Conservation (phyloP, 2,797 vertebrate species). For the Hippocampus kuda region DNA sequence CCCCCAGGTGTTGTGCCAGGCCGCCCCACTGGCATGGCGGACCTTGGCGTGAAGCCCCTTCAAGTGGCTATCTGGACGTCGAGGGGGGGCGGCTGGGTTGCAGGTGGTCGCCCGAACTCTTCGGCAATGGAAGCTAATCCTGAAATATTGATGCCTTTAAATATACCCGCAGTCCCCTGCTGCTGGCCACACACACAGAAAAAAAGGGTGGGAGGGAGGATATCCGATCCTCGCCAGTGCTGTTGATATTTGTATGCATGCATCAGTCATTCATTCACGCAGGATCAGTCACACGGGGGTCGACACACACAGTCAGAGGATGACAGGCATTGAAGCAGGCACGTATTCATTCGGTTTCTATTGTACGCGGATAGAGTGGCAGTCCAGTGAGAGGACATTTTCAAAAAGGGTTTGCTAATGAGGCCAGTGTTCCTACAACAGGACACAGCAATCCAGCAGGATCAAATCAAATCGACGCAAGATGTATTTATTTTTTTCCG, state of each 20-base stretch:
- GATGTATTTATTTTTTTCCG: neutral
- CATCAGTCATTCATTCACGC: slow-evolving; percentile 34
- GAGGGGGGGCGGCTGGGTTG: slow-evolving; percentile 45
- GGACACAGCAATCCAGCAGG: slow-evolving; percentile 63
- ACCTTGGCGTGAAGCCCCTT: slow-evolving; percentile 43
- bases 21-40: slow-evolving; percentile 49
- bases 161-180: slow-evolving; percentile 42
- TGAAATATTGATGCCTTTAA: slow-evolving; percentile 65
- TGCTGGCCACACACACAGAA: slow-evolving; percentile 31
- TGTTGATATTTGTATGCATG: slow-evolving; percentile 20
- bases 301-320: slow-evolving; percentile 38
- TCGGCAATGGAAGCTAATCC: slow-evolving; percentile 58
- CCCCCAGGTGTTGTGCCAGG: slow-evolving; percentile 71
- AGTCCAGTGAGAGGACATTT: slow-evolving; percentile 56
- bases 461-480: slow-evolving; percentile 57
- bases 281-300: slow-evolving; percentile 4
- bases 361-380: slow-evolving; percentile 65
- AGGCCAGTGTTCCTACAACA: slow-evolving; percentile 65
- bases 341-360: slow-evolving; percentile 65
- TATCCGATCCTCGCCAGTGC: slow-evolving; percentile 54
- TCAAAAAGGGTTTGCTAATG: slow-evolving; percentile 56
- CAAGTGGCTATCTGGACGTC: slow-evolving; percentile 48
- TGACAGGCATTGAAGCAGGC: slow-evolving; percentile 50
- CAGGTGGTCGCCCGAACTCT: slow-evolving; percentile 56
- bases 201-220: slow-evolving; percentile 29